Evolutionary conservation across 2,797 vertebrate species (phyloP), one percentile per base, ranked within the genome.

Genomic region (Diplodus puntazzo): DNA sequence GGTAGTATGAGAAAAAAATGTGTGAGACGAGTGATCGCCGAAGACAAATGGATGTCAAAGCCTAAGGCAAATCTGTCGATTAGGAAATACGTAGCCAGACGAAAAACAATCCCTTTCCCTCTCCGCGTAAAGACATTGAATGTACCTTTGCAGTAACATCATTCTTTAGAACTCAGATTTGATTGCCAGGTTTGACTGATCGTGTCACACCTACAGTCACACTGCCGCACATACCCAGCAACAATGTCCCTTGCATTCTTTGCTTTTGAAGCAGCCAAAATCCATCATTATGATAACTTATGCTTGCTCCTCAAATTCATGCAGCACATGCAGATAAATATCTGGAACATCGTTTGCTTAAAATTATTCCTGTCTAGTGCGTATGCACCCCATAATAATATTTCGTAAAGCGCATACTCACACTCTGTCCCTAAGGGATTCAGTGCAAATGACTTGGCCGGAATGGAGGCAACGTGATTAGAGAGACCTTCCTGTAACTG

Each of bases 141-240:
- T 45, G 57, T 12, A 67, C 53, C 62, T 82, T 81, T 75, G 77
- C 70, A 60, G 57, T 30, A 61, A 34, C 39, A 21, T n/a, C 60
- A 55, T 77, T 78, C 30, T 61, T 77, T 67, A 73, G 62, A 74
- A 65, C 39, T 39, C 39, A 11, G 39, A 39, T 39, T 46, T 14
- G 66, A 30, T 14, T 74, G 85, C 87, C 82, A 85, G 46, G 74
- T 81, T 63, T 90, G 88, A 91, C 77, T 77, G 85, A 90, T 84
- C 3, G 34, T 39, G 66, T 77, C 69, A 76, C 53, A 77, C 30
- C 39, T 59, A 58, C 71, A 73, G 62, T 72, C 65, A 65, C 73
- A 54, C 48, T 59, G 61, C 58, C 6, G 7, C 61, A 52, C 68
- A 66, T 11, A 49, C 21, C 30, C 30, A 54, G 42, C 53, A 46